Evolutionary conservation across 2,113 vertebrate genomes (phyloP), one percentile per base, ranked within the genome.

Genomic region (Leptosomus discolor): DNA sequence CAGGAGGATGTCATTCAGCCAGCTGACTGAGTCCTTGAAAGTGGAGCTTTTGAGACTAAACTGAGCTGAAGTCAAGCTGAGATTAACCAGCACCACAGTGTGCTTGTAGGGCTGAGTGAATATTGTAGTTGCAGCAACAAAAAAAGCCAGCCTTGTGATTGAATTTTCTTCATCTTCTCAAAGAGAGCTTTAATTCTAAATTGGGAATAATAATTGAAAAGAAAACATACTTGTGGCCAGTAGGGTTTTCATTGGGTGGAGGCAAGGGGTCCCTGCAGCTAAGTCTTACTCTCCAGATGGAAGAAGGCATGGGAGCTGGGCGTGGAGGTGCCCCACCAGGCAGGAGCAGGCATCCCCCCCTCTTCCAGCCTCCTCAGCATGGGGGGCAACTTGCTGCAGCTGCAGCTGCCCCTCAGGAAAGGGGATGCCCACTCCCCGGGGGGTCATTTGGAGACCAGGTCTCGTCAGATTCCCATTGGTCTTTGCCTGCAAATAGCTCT

Each of bases 11-110:
- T 9, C 19, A 22, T 9, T 71, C 41, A 61, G 39, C 9, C n/a
- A 27, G 45, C 57, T 37, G 20, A 3, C 9, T 0, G 5, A 61
- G 51, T 15, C n/a, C 46, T 26, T 34, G 32, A 13, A 29, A 70
- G 19, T 4, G 8, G 19, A 83, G 20, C 18, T 74, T 76, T 54
- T 12, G 45, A 65, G 41, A 12, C n/a, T 23, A 63, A 78, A 34
- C 41, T 8, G 22, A 82, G 46, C 57, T 43, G n/a, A 41, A 73
- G 37, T 8, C 41, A 46, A 39, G 46, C n/a, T 54, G n/a, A 74
- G 64, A 32, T 54, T 24, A 20, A 71, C 39, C 18, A 27, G 6
- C 1, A 1, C 41, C 1, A 0, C 26, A 3, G 5, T 1, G 6
- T 14, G 20, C 20, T 60, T n/a, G 53, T 29, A 17, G 60, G 48